Evolutionary conservation across 2,888 invertebrate genomes (phyloP), one percentile per base, ranked within the genome.

Genomic region (Barypeithes pellucidus): DNA sequence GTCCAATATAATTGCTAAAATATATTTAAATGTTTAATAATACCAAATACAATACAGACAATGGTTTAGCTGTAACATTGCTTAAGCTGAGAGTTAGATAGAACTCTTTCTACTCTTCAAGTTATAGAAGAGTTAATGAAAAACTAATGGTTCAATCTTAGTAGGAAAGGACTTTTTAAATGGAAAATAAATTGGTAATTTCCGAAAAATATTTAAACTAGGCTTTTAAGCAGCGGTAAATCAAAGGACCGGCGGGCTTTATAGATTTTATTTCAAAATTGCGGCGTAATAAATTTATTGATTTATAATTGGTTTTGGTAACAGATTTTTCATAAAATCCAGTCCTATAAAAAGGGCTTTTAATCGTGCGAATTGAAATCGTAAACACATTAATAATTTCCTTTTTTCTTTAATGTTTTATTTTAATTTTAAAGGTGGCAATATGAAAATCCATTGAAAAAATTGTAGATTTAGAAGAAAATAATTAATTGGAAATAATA

Each of bases 191-290:
- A 54, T 54, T 54, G 54, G 54, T 33, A 54, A 33, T 54, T 33
- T 54, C 29, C 14, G 33, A 54, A 54, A 54, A 33, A 54, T 54
- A 54, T 54, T 54, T 54, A 54, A 54, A 33, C 54, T 33, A 54
- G 54, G 14, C 54, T 54, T 54, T 54, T 54, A 54, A 54, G 33
- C 16, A 33, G 16, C 33, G 0, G 33, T 54, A 54, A 54, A 54
- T 33, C 29, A 54, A 2, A 54, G 33, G 12, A 54, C 29, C 54
- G 29, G 33, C 54, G 8, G n/a, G 33, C 8, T 54, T 54, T 54
- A 54, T 54, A 33, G 54, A 54, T 54, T 54, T 54, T 54, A 33
- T 54, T 54, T 54, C 7, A 54, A 54, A 54, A 29, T 54, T 54
- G 29, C 16, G 14, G 29, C 33, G 33, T 54, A 33, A 54, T 54